phyloP scores from a whole-genome alignment of 1,140 invertebrate species.

The Papilio glaucus region DNA sequence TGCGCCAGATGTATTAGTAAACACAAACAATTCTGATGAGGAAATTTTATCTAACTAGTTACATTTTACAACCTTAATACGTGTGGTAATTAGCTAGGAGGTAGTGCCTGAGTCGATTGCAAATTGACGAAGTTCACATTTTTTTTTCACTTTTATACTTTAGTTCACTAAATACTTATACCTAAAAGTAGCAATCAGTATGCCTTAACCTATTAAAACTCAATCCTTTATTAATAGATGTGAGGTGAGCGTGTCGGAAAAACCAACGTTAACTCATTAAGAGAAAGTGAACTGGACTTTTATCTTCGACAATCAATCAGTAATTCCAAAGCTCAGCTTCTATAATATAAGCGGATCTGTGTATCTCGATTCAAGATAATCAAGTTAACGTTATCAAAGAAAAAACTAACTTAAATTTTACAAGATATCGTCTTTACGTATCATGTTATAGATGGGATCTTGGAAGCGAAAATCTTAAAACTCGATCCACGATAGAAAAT shows the following conservation, averaged over 20 bases:
- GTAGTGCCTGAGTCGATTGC: too few species aligned
- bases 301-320: not conserved
- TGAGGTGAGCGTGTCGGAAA: constrained; percentile 1
- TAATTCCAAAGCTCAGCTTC: not conserved
- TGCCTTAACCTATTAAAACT: not conserved
- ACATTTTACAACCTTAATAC: too few species aligned
- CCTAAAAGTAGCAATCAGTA: not conserved
- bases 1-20: too few species aligned
- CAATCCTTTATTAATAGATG: not conserved
- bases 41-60: too few species aligned
- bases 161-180: too few species aligned
- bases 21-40: too few species aligned
- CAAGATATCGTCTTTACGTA: not conserved
- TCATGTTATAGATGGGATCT: constrained; percentile 14
- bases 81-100: too few species aligned
- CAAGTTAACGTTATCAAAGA: not conserved
- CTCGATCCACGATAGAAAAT: constrained; percentile 7
- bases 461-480: constrained; percentile 14
- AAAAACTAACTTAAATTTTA: not conserved
- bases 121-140: too few species aligned
- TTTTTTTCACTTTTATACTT: too few species aligned
- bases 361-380: not conserved
- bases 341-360: not conserved
- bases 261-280: constrained; percentile 11
- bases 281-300: not conserved